A percentile compares a stretch with the other conserved stretches of the same genome.
Evolutionary conservation across 2,888 invertebrate genomes (phyloP).

Genomic region (Melieria crassipennis): DNA sequence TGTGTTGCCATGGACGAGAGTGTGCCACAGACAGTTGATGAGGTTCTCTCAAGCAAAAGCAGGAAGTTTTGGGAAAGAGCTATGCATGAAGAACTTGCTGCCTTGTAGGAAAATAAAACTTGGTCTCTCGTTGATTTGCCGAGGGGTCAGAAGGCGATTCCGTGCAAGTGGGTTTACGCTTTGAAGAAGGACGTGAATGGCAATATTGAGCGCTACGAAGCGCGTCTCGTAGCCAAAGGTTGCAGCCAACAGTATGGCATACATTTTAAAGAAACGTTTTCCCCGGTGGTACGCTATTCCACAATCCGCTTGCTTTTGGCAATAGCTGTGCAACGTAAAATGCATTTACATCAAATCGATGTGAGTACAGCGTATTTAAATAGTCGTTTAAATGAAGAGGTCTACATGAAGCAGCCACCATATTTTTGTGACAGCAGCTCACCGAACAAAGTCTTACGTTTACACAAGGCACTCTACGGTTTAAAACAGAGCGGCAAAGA

Average conservation of each 20-base stretch:
- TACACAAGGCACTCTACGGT: too few species aligned
- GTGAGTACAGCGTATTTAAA: conserved; percentile 26
- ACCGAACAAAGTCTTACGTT: neutral
- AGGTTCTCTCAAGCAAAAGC: conserved; percentile 7
- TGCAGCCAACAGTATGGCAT: conserved; percentile 20
- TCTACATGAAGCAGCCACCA: conserved; percentile 32
- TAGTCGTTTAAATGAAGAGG: conserved; percentile 30
- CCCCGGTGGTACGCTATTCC: conserved; percentile 30
- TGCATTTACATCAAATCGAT: conserved; percentile 21
- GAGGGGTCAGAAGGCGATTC: conserved; percentile 17
- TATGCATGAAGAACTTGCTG: conserved; percentile 15
- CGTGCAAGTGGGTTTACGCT: conserved; percentile 19
- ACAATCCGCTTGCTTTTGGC: conserved; percentile 33
- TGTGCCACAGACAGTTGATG: conserved; percentile 9
- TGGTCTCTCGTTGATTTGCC: conserved; percentile 13
- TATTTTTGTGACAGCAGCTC: conserved; percentile 9
- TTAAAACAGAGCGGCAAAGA: too few species aligned
- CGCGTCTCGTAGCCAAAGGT: neutral
- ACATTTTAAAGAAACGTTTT: conserved; percentile 25
- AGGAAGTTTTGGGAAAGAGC: conserved; percentile 10
- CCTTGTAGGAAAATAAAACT: conserved; percentile 18
- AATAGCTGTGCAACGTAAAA: conserved; percentile 23
- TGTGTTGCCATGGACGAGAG: neutral
- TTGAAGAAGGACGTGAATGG: conserved; percentile 8
- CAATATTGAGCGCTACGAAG: neutral